A percentile compares a stretch with the other conserved stretches of the same genome.
Conservation (phyloP, 2,797 vertebrate genomes). For the Sebastes melanostomus region DNA sequence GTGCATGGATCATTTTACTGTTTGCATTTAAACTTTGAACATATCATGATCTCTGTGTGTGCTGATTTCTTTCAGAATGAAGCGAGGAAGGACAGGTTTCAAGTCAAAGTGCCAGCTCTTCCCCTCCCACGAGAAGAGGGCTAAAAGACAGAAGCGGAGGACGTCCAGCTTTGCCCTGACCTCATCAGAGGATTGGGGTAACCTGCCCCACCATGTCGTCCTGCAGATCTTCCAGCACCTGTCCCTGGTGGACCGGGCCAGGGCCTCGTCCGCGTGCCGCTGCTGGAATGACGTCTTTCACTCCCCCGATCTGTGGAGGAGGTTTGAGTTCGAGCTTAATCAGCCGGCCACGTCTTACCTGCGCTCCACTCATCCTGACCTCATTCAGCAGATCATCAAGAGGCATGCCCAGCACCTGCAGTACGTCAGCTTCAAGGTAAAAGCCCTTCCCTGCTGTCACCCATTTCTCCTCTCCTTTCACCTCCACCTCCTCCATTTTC, state of each 20-base stretch:
- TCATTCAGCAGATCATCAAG: conserved; percentile 94
- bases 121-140: conserved; percentile 59
- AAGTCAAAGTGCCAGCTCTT: conserved; percentile 71
- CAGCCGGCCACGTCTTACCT: conserved; percentile 90
- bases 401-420: conserved; percentile 90
- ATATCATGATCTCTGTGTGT: background rate
- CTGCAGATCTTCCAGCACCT: conserved; percentile 88
- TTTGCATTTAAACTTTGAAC: background rate
- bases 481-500: conserved; percentile 19
- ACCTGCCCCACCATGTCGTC: conserved; percentile 86
- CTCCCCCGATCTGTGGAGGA: conserved; percentile 90
- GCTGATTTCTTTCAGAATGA: conserved; percentile 79
- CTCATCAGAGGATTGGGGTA: conserved; percentile 82
- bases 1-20: background rate
- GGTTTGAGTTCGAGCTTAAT: conserved; percentile 92
- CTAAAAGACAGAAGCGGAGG: conserved; percentile 78
- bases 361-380: conserved; percentile 90
- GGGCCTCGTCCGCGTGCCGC: conserved; percentile 86
- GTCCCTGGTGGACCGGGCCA: conserved; percentile 86
- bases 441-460: conserved; percentile 4
- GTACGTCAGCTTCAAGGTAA: conserved; percentile 92
- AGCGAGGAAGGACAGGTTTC: conserved; percentile 78
- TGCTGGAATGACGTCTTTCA: conserved; percentile 91
- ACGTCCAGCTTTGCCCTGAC: conserved; percentile 12
- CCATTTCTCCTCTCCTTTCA: conserved; percentile 6